Conservation (phyloP, 92 coral and sea anemone species). For the Virgularia gustaviana region DNA sequence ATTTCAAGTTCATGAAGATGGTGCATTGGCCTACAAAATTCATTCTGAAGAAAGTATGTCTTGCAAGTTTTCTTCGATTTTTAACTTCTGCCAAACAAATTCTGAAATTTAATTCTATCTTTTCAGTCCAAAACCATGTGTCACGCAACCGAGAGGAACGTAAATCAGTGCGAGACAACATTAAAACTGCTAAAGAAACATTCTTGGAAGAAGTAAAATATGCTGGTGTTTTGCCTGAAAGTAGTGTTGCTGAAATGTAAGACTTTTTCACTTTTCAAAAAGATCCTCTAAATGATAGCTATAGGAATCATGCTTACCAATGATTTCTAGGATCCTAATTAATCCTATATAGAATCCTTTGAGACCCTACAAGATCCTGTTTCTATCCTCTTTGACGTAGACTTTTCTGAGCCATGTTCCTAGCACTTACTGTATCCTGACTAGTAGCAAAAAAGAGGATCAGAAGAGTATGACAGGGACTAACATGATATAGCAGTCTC, state of each 20-base stretch:
- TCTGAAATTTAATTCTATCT: background rate
- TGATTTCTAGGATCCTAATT: no score
- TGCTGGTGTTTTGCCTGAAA: constrained; percentile 69
- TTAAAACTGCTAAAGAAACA: constrained; percentile 80
- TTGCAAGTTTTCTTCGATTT: background rate
- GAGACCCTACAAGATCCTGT: no score
- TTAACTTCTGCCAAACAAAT: no score
- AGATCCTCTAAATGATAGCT: background rate
- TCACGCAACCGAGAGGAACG: constrained; percentile 74
- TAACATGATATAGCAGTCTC: no score
- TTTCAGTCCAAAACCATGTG: constrained; percentile 71
- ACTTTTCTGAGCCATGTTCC: no score
- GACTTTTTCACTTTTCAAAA: no score
- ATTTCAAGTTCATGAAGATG: constrained; percentile 88
- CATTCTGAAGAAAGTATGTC: constrained; percentile 86
- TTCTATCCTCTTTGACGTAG: no score
- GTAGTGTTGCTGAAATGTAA: constrained; percentile 65
- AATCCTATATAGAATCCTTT: background rate
- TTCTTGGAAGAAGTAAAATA: constrained; percentile 90
- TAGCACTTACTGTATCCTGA: no score
- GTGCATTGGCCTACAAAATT: constrained; percentile 68
- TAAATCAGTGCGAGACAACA: constrained; percentile 68
- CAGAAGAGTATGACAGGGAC: no score
- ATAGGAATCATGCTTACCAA: background rate
- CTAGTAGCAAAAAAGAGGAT: no score